Conservation (phyloP, 2,113 vertebrate species). For the Scomber colias region DNA sequence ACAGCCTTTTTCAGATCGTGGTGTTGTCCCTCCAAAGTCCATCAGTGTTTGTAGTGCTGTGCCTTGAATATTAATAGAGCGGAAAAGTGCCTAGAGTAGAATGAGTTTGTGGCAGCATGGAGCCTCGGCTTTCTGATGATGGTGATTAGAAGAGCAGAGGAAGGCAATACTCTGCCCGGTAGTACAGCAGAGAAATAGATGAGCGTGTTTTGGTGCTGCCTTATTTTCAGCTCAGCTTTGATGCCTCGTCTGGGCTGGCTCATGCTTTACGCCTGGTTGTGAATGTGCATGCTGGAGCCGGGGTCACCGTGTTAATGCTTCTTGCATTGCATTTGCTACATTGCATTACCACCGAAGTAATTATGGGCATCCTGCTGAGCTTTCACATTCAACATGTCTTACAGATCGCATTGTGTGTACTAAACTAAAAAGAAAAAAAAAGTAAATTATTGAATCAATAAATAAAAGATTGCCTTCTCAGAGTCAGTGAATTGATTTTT, state of each 20-base stretch:
- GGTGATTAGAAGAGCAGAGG: slow-evolving; percentile 45
- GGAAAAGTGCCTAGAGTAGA: slow-evolving; percentile 57
- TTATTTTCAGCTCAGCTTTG: slow-evolving; percentile 11
- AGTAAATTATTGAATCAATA: too few relatives aligned
- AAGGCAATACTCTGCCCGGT: slow-evolving; percentile 28
- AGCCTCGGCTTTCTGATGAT: slow-evolving; percentile 44
- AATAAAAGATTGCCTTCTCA: too few relatives aligned
- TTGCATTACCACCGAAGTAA: neutral
- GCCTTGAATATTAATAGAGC: slow-evolving; percentile 68
- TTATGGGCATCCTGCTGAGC: neutral
- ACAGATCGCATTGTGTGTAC: too few relatives aligned
- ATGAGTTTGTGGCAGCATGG: slow-evolving; percentile 46
- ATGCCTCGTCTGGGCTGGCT: neutral
- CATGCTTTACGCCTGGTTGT: neutral
- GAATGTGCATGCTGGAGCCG: neutral
- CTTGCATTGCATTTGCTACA: neutral
- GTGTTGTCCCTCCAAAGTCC: slow-evolving; percentile 24
- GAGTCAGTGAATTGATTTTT: too few relatives aligned
- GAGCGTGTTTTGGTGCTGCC: slow-evolving; percentile 17
- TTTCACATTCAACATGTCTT: neutral
- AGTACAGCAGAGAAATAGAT: slow-evolving; percentile 19
- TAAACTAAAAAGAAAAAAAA: too few relatives aligned
- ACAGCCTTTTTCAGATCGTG: neutral
- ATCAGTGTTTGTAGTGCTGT: slow-evolving; percentile 35
- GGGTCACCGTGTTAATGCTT: neutral